phyloP scores from a whole-genome alignment of 2,888 invertebrate genomes.

The Dorcus parallelipipedus region DNA sequence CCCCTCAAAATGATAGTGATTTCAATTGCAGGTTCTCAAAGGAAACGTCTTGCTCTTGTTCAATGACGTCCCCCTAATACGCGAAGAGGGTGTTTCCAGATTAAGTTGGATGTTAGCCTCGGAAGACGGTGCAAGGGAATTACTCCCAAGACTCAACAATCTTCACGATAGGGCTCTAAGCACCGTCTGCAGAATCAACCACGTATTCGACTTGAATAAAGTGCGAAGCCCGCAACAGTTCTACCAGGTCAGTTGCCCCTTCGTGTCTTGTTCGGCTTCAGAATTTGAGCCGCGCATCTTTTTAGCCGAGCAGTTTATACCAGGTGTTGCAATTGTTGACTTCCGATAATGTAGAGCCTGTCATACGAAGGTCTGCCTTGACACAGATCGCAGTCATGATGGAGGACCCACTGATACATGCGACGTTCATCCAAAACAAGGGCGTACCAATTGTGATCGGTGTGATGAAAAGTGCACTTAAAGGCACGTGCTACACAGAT shows the following conservation, averaged over 20 bases:
- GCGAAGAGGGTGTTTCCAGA: slow-evolving; percentile 54
- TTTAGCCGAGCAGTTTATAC: slow-evolving; percentile 51
- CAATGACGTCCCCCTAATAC: slow-evolving; percentile 41
- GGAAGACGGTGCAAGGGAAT: slow-evolving; percentile 46
- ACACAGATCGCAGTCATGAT: slow-evolving; percentile 67
- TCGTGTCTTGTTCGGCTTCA: background rate
- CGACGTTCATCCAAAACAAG: slow-evolving; percentile 56
- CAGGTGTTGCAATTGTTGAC: slow-evolving; percentile 48
- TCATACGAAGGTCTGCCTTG: slow-evolving; percentile 64
- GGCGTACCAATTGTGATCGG: slow-evolving; percentile 55
- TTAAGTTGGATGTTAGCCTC: slow-evolving; percentile 52
- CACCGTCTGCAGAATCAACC: slow-evolving; percentile 47
- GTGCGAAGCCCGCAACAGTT: slow-evolving; percentile 40
- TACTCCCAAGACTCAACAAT: slow-evolving; percentile 51
- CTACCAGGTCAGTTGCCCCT: slow-evolving; percentile 40
- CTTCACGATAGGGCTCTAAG: slow-evolving; percentile 50
- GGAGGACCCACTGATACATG: slow-evolving; percentile 60
- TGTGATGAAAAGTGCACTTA: slow-evolving; percentile 48
- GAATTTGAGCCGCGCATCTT: slow-evolving; percentile 15
- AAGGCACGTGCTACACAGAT: slow-evolving; percentile 49
- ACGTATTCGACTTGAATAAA: slow-evolving; percentile 41
- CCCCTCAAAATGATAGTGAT: background rate
- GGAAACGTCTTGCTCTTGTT: slow-evolving; percentile 53
- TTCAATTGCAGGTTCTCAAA: slow-evolving; percentile 45
- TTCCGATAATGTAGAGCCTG: slow-evolving; percentile 55